Evolutionary conservation across 1,140 invertebrate species (phyloP).

Genomic region (Myzus persicae): DNA sequence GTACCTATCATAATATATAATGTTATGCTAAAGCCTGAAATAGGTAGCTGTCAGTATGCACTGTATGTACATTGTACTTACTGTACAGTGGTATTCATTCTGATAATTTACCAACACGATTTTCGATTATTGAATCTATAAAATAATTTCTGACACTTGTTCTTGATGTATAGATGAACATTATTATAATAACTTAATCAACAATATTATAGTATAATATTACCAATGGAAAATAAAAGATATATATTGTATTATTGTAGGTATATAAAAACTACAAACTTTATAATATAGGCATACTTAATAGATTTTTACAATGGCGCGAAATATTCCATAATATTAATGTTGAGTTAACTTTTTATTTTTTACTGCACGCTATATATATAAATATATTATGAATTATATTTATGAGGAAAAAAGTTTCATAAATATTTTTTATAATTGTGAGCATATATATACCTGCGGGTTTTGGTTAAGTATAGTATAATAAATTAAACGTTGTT

Average conservation of each 20-base stretch:
- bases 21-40: not conserved
- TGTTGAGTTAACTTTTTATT: not conserved
- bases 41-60: too few relatives aligned
- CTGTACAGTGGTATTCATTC: too few relatives aligned
- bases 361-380: not conserved
- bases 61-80: too few relatives aligned
- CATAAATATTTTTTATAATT: not conserved
- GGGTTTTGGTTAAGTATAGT: not conserved
- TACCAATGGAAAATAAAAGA: not conserved
- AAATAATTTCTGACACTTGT: not conserved
- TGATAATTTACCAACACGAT: not conserved
- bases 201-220: not conserved
- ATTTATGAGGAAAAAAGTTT: not conserved
- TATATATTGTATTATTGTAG: too few relatives aligned
- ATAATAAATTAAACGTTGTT: not conserved
- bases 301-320: too few relatives aligned
- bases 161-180: not conserved
- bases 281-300: too few relatives aligned
- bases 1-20: not conserved
- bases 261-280: too few relatives aligned
- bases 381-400: not conserved
- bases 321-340: not conserved
- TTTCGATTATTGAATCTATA: not conserved
- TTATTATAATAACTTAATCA: not conserved
- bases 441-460: not conserved